A percentile compares a stretch with the other conserved stretches of the same genome.
Evolutionary conservation across 2,113 vertebrate genomes (phyloP).

Genomic region (Chascanopsetta lugubris): DNA sequence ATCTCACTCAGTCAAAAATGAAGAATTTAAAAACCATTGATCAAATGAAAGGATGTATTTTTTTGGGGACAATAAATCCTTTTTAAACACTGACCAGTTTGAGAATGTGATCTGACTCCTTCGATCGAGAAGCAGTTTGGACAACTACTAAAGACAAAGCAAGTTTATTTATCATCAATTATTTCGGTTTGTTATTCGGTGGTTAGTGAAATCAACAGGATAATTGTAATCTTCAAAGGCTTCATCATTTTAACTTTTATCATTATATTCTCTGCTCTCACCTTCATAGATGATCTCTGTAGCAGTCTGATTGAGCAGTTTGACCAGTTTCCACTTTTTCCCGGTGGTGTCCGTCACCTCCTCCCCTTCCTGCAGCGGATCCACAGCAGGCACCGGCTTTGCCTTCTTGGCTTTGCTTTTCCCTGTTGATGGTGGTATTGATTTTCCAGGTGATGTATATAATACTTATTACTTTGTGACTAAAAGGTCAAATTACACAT

Average conservation of each 20-base stretch:
- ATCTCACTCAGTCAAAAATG: background rate
- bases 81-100: conserved; percentile 74
- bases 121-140: conserved; percentile 36
- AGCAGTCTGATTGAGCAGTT: conserved; percentile 67
- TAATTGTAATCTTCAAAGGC: background rate
- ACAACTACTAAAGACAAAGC: conserved; percentile 40
- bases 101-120: conserved; percentile 72
- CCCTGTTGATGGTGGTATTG: too few species aligned
- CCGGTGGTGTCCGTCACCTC: conserved; percentile 76
- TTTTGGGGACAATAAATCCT: too few species aligned
- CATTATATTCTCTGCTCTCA: conserved; percentile 33
- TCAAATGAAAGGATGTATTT: background rate
- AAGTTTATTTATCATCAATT: background rate
- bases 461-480: background rate
- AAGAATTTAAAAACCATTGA: background rate
- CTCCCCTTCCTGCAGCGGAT: conserved; percentile 71
- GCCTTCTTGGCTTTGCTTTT: conserved; percentile 70
- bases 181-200: too few species aligned
- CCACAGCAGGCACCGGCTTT: conserved; percentile 54
- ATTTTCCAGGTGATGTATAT: conserved; percentile 24
- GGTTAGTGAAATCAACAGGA: too few species aligned
- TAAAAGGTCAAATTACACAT: background rate
- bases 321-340: conserved; percentile 76
- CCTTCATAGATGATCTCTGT: conserved; percentile 78
- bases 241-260: too few species aligned